Evolutionary conservation across 2,797 vertebrate genomes (phyloP).

Genomic region (Xiphophorus birchmanni): DNA sequence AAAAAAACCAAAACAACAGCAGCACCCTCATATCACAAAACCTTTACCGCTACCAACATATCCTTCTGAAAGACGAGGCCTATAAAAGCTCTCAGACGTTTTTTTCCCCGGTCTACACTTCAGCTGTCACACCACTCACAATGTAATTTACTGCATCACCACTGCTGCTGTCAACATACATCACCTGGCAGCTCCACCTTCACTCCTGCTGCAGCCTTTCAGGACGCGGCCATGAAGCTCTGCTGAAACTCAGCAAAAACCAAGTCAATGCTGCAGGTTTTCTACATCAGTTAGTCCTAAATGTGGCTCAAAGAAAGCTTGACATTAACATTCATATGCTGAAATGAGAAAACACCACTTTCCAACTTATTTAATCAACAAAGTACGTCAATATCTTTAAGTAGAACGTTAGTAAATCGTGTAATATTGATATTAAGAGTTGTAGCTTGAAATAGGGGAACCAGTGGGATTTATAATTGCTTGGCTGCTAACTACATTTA

Average conservation of each 20-base stretch:
- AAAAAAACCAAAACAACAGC: neutral
- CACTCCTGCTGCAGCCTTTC: neutral
- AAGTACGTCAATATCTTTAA: neutral
- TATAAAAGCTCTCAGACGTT: neutral
- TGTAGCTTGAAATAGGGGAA: neutral
- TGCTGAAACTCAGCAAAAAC: neutral
- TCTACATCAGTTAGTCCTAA: neutral
- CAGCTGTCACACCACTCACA: neutral
- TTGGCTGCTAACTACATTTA: neutral
- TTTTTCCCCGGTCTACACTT: neutral
- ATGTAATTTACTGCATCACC: conserved; percentile 3
- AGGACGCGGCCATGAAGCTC: neutral
- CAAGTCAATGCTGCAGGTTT: neutral
- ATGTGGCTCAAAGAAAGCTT: neutral
- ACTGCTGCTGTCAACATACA: conserved; percentile 3
- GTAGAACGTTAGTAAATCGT: neutral
- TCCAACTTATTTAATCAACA: neutral
- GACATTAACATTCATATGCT: neutral
- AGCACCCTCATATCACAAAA: neutral
- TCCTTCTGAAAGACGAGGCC: neutral
- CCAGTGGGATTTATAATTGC: neutral
- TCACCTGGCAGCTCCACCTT: neutral
- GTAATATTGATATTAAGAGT: neutral
- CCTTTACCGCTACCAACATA: neutral
- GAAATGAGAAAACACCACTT: neutral